Base-by-base conservation (phyloP, 2,113 vertebrate species). In the Vimba vimba region DNA sequence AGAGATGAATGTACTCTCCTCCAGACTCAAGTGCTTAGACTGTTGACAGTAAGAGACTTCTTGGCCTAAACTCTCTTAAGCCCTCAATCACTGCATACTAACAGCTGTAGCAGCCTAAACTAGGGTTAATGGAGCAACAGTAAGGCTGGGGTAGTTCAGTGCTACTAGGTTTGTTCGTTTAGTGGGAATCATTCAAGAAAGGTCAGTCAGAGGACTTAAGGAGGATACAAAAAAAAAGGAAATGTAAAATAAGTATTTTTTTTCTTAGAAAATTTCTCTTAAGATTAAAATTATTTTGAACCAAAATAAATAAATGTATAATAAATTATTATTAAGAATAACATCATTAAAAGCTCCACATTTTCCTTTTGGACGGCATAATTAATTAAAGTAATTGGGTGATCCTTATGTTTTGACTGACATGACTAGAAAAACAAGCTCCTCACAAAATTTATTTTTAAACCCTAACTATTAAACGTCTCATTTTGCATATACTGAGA, bases 21-120 rank as follows among this genome's bases (percentile, higher is more conserved):
- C 87, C 27, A 79, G 89, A 91, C 93, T 93, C 88, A 90, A 94
- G 88, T 87, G 90, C 86, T 92, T 85, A 86, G 7, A 5, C 33
- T 92, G 88, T 92, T 91, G 89, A 85, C 86, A 86, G 76, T 88
- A 89, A 82, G 43, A 89, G 81, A 85, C 50, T 88, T 84, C 69
- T 92, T 74, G 52, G 86, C 85, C 90, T 92, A 89, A 92, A 92
- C 90, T 87, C 80, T 62, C 87, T 91, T 91, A 92, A 91, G 92
- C 91, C 90, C 89, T 89, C 90, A 91, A 89, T 90, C 89, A 86
- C 45, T 25, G 60, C 57, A 82, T 57, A 27, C 82, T 90, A 90
- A 83, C 69, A 69, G 84, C 79, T 73, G 78, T 75, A 21, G 79
- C 64, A 39, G 45, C 64, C 87, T 4, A 64, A 33, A 76, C 81